Base-by-base conservation (phyloP, 2,888 invertebrate genomes). In the Chloromyia formosa region DNA sequence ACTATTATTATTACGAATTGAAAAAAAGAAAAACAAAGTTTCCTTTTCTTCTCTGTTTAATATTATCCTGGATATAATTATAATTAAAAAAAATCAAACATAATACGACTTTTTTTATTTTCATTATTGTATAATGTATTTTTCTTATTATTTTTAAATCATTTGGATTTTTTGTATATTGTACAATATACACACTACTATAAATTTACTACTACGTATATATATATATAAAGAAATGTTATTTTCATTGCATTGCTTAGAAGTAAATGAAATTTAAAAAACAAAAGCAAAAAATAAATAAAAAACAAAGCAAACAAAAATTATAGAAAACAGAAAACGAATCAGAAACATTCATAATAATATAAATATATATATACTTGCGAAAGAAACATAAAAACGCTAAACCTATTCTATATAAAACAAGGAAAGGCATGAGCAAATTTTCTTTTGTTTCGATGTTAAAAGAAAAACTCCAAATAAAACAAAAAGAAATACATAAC, bases 111-210 rank as follows among this genome's bases (percentile, higher is more conserved):
- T 66, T 49, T 66, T 66, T 49, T 42, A 45, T 62, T 66, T 66
- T 66, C 66, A 66, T 66, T 66, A 66, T 66, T 66, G 66, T 66
- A 66, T 66, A 66, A 66, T 66, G 66, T 66, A 35, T 61, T 14
- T 62, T 66, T 66, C 66, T 66, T 16, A 66, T 49, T 66, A 49
- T 49, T 66, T 66, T 64, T 49, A 49, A 45, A 66, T 22, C 20
- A 40, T 49, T 66, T 66, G 66, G 66, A 45, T 22, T 66, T 35
- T 66, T 45, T 66, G 45, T 66, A 66, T 66, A 45, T 66, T 66
- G 45, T 45, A 45, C 18, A 45, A 66, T 66, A 35, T 7, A 35
- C 7, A 35, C 27, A 35, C 27, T 35, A 66, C 66, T 66, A 66
- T 49, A 66, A 66, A 66, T 22, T 62, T 49, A 49, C 49, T 49